Percentiles rank a stretch among this genome's conserved stretches.
These are phyloP conservation scores for Desmophyllum pertusum DNA, from an alignment of 92 coral and sea anemone species.

Conservation along the genomic window DNA sequence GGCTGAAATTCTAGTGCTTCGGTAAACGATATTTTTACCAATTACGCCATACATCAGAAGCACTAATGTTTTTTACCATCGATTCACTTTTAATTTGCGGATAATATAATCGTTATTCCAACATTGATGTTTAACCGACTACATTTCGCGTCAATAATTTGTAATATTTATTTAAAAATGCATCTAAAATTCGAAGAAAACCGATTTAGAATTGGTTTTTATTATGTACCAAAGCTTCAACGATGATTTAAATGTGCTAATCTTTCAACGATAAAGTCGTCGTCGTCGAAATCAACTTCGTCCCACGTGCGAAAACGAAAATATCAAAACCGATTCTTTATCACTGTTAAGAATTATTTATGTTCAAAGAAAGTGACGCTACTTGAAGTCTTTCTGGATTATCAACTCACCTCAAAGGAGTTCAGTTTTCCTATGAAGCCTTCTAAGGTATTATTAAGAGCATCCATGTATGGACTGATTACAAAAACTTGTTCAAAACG, in stretches of 20 bases:
- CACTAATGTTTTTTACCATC: background rate
- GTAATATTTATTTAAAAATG: background rate
- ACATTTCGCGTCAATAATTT: background rate
- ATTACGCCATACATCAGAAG: background rate
- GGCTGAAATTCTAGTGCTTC: background rate
- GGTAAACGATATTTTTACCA: background rate
- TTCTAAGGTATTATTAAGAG: constrained; percentile 5
- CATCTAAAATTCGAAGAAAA: background rate
- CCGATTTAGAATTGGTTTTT: background rate
- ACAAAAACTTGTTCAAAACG: background rate
- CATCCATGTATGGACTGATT: background rate
- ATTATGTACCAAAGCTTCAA: background rate
- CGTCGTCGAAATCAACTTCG: background rate
- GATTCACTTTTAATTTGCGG: constrained; percentile 4
- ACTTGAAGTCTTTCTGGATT: background rate
- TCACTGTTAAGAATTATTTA: constrained; percentile 22
- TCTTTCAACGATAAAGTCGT: constrained; percentile 3
- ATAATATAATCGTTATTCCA: background rate
- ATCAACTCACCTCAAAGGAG: constrained; percentile 25
- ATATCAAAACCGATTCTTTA: background rate
- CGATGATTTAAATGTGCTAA: background rate
- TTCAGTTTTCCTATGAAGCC: constrained; percentile 22
- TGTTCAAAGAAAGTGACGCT: background rate
- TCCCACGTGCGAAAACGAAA: constrained; percentile 1
- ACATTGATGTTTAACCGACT: background rate